phyloP scores from a whole-genome alignment of 2,113 vertebrate species.

The Oncorhynchus gorbuscha region DNA sequence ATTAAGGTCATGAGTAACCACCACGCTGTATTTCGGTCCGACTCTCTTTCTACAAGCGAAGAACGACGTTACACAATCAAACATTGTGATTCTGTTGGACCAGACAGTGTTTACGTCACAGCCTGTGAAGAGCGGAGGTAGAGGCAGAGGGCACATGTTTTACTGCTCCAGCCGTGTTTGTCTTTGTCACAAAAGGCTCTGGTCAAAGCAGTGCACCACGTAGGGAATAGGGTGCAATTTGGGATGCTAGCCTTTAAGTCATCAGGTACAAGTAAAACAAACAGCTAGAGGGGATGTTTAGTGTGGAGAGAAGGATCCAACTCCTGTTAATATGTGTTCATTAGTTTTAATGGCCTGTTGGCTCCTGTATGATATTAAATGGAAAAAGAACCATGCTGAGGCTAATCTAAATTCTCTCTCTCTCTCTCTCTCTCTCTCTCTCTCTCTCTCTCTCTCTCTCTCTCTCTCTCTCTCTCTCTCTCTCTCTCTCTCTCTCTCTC shows the following conservation, averaged over 20 bases:
- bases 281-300: conserved; percentile 65
- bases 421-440: not conserved
- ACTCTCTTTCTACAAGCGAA: too few relatives aligned
- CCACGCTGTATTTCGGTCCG: too few relatives aligned
- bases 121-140: conserved; percentile 63
- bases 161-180: conserved; percentile 49
- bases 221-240: too few relatives aligned
- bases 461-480: too few relatives aligned
- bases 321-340: conserved; percentile 68
- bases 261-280: conserved; percentile 72
- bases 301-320: conserved; percentile 56
- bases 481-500: too few relatives aligned
- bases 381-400: conserved; percentile 55
- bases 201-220: too few relatives aligned
- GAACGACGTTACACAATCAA: too few relatives aligned
- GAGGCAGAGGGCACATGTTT: conserved; percentile 57
- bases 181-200: too few relatives aligned
- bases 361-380: conserved; percentile 61
- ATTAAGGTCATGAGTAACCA: too few relatives aligned
- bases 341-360: conserved; percentile 66
- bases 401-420: conserved; percentile 53
- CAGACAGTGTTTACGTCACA: conserved; percentile 59
- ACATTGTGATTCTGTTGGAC: conserved; percentile 37
- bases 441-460: not conserved
- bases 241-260: conserved; percentile 43